Evolutionary conservation across 2,113 vertebrate genomes (phyloP).

Genomic region (Planiliza haematocheilus): DNA sequence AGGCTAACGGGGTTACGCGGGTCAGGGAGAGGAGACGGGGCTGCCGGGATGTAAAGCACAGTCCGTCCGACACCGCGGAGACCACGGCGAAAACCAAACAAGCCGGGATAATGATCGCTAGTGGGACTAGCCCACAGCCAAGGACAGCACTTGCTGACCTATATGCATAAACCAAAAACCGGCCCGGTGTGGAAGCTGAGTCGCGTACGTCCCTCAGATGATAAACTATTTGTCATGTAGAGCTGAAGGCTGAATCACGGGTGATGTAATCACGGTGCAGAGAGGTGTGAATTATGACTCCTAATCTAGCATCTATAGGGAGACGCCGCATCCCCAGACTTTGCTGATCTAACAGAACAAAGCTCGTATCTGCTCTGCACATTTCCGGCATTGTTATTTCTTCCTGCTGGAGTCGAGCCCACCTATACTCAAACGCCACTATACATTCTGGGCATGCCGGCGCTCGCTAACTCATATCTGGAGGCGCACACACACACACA

Average conservation of each 20-base stretch:
- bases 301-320: constrained; percentile 19
- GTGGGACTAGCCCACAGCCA: constrained; percentile 47
- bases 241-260: constrained; percentile 54
- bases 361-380: constrained; percentile 28
- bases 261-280: constrained; percentile 59
- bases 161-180: constrained; percentile 37
- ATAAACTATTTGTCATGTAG: constrained; percentile 55
- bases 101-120: constrained; percentile 64
- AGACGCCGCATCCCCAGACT: constrained; percentile 27
- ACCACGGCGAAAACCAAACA: constrained; percentile 65
- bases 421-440: constrained; percentile 57
- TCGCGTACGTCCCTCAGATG: constrained; percentile 44
- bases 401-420: constrained; percentile 50
- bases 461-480: constrained; percentile 50
- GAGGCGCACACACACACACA: constrained; percentile 42
- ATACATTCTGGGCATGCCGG: constrained; percentile 48
- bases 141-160: constrained; percentile 40
- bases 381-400: constrained; percentile 39
- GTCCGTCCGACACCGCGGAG: constrained; percentile 51
- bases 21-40: constrained; percentile 54
- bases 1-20: constrained; percentile 44
- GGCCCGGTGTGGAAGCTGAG: constrained; percentile 7
- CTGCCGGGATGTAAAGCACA: constrained; percentile 51
- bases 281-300: constrained; percentile 60
- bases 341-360: constrained; percentile 64